phyloP scores from a whole-genome alignment of 1,140 invertebrate genomes.

The Mycetomoellerius zeteki region DNA sequence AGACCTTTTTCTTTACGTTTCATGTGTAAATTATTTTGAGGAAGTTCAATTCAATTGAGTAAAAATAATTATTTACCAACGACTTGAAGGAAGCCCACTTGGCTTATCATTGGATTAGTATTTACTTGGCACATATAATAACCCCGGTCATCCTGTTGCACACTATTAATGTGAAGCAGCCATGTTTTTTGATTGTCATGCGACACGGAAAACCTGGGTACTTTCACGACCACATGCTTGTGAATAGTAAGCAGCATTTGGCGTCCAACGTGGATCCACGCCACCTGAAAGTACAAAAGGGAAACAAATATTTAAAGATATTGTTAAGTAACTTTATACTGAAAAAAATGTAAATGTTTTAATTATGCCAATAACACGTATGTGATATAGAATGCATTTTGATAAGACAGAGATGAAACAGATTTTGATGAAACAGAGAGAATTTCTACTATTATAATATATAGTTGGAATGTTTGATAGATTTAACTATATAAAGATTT shows the following conservation, averaged over 20 bases:
- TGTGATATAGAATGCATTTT: too few species aligned
- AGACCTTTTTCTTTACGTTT: neutral
- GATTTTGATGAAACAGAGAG: too few species aligned
- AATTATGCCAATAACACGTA: too few species aligned
- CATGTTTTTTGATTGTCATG: constrained; percentile 97
- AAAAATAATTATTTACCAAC: constrained; percentile 91
- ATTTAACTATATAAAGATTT: too few species aligned
- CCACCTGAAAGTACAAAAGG: constrained; percentile 90
- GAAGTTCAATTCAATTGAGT: neutral
- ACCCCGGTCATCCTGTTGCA: constrained; percentile 95
- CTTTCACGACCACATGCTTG: constrained; percentile 95
- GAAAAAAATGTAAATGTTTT: too few species aligned
- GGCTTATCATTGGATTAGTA: constrained; percentile 98
- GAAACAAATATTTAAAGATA: constrained; percentile 7
- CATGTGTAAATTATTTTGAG: neutral
- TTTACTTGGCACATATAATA: constrained; percentile 98
- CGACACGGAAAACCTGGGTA: constrained; percentile 95
- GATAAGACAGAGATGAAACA: too few species aligned
- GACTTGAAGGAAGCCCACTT: constrained; percentile 97
- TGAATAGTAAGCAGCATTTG: constrained; percentile 97
- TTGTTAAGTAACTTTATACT: neutral
- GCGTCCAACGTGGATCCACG: constrained; percentile 97
- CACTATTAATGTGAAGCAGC: constrained; percentile 94
- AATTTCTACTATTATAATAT: too few species aligned
- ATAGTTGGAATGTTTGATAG: too few species aligned